Base-by-base conservation (phyloP, 2,888 invertebrate genomes). In the Dilophus febrilis region DNA sequence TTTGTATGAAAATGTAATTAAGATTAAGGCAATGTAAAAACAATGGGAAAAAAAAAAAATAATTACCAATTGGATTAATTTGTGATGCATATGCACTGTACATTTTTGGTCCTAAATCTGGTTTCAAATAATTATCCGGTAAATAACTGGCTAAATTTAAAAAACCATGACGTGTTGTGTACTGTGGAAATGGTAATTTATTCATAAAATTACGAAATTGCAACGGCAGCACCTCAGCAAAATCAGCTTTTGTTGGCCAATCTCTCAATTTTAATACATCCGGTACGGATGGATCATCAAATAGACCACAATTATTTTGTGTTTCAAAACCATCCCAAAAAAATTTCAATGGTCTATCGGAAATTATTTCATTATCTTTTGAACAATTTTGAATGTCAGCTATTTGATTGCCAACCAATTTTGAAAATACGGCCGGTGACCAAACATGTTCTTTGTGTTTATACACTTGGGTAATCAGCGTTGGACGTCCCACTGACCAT, bases 321-420 rank as follows among this genome's bases (percentile, higher is more conserved):
- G n/a, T n/a, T n/a, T 90, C 88, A 63, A 95, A 95, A 6, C 95
- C 95, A 56, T 94, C 91, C 94, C 95, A 95, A 66, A 95, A 95
- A 54, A 83, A 83, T 38, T 77, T 72, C 74, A 91, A 88, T 5
- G 83, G 83, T 55, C 90, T 87, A 58, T 87, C 87, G 19, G 86
- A 82, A 28, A 95, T 84, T 22, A 86, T n/a, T n/a, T n/a, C 67
- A 51, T 84, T 79, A 4, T 91, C 90, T 31, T 85, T 88, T 56
- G 86, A 77, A 56, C 92, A 94, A 64, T 95, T 92, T 36, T 95
- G 77, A 47, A 95, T 72, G 63, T 94, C 90, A 54, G 90, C 91
- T 48, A 83, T 82, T 44, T 82, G 77, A 46, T 90, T 82, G 26
- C 92, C 92, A 61, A 92, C 95, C 55, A 92, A 91, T 17, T 76